Evolutionary conservation across 2,888 invertebrate genomes (phyloP), one percentile per base, ranked within the genome.

Genomic region (Strigamia crassipes): DNA sequence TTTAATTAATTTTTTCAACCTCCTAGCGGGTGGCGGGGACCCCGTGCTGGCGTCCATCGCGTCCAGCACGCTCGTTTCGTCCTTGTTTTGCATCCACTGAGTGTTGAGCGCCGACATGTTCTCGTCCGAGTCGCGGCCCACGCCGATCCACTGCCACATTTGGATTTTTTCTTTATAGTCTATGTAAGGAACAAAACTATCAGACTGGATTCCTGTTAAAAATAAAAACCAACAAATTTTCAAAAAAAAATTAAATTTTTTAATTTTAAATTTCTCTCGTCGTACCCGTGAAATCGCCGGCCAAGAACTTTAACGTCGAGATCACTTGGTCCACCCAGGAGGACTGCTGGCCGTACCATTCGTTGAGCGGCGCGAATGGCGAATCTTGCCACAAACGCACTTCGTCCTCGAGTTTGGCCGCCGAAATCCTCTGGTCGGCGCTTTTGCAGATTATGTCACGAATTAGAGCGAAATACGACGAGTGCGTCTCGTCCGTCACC

Each of bases 121-220:
- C 4, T 92, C 90, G 87, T 96, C 96, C 2, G 94, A 93, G 87
- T 97, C 97, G 6, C 97, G 90, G 0, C 96, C 96, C 8, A 95
- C 95, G 1, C 97, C 97, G 83, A 97, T 97, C 97, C 97, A 97
- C 86, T 94, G 94, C 88, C 94, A 95, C 83, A 87, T 87, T 84
- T 88, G 88, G 5, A 87, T 86, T 51, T 88, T 85, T 90, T 85
- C 93, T 87, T 96, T 94, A 89, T 92, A 94, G 87, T 96, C 96
- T 85, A 96, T 90, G 86, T 94, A 95, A 3, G 96, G 96, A 42
- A 96, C 94, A 90, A 94, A 96, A 86, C 95, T 95, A 42, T 94
- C 93, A 0, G 95, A 93, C 86, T 93, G 92, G 81, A 89, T 86
- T 84, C 90, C 90, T 89, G 66, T 34, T 23, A 31, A 80, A 41